Evolutionary conservation across 1,140 invertebrate species (phyloP), one percentile per base, ranked within the genome.

Genomic region (Plectus sambesii): DNA sequence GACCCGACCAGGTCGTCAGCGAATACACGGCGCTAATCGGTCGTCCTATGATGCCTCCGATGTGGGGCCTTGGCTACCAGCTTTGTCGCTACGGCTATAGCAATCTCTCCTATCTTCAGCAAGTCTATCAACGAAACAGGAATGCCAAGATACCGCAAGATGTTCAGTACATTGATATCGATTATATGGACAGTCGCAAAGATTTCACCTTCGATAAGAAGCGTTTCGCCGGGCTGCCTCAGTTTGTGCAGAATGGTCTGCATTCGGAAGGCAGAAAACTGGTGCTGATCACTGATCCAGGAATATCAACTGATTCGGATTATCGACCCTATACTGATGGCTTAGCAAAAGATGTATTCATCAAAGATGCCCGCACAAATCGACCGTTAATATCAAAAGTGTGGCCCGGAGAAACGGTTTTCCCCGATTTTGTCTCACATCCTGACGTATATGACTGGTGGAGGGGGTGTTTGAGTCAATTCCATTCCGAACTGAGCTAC

Each of bases 111-210:
- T 74, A 79, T 22, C 84, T 83, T 0, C 74, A 69, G 57, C 47
- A 49, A 41, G 64, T 62, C 5, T 60, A 71, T 9, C 42, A 72
- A 24, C 42, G 72, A 39, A 74, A 60, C 23, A 24, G 55, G 5
- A 53, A 60, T 20, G 61, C 61, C 30, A 57, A 56, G 42, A 73
- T 76, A 48, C 74, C 74, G 2, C 44, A 53, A 42, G 62, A 65
- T 45, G 57, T 58, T 24, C 45, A 41, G n/a, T 57, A 53, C 37
- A 44, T 58, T 19, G 62, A 65, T 46, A 79, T 90, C 51, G 87
- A 92, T 71, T 89, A 90, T 64, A 90, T 90, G 86, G 72, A 82
- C n/a, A 76, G 79, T 38, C 76, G 75, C 43, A 86, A 84, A 63
- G 85, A 87, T 71, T 92, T 92, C 65, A 88, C 85, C 0, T 79